A percentile compares a stretch with the other conserved stretches of the same genome.
Conservation (phyloP, 2,797 vertebrate genomes). For the Pelobates cultripes region DNA sequence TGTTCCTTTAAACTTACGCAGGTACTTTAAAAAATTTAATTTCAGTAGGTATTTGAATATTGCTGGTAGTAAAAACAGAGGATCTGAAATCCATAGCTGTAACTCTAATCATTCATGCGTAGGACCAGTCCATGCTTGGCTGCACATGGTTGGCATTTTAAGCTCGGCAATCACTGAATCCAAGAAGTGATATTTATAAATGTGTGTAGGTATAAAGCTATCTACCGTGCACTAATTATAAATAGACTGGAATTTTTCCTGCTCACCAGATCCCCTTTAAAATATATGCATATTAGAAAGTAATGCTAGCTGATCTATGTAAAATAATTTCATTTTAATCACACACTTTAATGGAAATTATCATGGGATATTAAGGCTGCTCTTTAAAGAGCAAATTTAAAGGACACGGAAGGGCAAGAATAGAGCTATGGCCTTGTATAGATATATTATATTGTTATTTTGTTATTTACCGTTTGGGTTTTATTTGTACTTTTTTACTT, state of each 20-base stretch:
- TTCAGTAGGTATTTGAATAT: too few relatives aligned
- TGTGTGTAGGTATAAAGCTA: not conserved
- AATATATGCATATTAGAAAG: not conserved
- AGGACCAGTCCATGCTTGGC: too few relatives aligned
- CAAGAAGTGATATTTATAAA: not conserved
- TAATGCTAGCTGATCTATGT: not conserved
- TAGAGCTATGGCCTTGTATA: not conserved
- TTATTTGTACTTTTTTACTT: too few relatives aligned
- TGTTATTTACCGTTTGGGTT: too few relatives aligned
- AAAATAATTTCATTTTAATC: constrained; percentile 1
- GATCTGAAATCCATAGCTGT: too few relatives aligned
- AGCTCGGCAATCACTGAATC: not conserved
- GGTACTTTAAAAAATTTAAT: too few relatives aligned
- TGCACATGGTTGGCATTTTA: too few relatives aligned
- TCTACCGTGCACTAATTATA: not conserved
- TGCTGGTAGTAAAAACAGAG: too few relatives aligned
- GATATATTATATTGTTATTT: not conserved
- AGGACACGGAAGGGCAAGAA: not conserved
- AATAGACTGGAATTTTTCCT: not conserved
- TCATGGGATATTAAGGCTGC: not conserved
- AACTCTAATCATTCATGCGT: too few relatives aligned
- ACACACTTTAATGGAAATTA: not conserved
- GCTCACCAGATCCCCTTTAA: not conserved
- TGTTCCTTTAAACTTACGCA: too few relatives aligned
- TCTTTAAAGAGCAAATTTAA: not conserved